Evolutionary conservation across 2,113 vertebrate genomes (phyloP), one percentile per base, ranked within the genome.

Genomic region (Aptenodytes patagonicus): DNA sequence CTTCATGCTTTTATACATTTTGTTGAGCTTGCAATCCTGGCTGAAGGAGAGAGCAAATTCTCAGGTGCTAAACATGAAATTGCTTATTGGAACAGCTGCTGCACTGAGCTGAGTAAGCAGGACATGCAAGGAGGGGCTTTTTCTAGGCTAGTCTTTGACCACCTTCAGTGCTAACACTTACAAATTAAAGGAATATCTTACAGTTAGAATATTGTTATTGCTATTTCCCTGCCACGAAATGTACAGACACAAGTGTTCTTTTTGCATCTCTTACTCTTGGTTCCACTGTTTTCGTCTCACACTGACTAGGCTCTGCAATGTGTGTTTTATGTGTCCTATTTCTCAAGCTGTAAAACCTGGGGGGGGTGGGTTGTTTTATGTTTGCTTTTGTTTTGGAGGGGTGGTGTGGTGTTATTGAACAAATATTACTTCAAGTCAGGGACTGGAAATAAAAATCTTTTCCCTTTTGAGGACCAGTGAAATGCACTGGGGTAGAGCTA

Each of bases 51-150:
- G 83, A 97, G 95, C 87, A 97, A 94, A 77, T 95, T 97, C 97
- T 98, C 98, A 98, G 98, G 98, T 98, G 95, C 89, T 96, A 85
- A 98, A 97, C 97, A 75, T 92, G 96, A 95, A 96, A 98, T 93
- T 97, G 97, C 97, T 98, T 97, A 97, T 97, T 97, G 97, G 96
- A 97, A 98, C 97, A 98, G 98, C 97, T 97, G 97, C 97, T 83
- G 93, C 87, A 82, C 90, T 93, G 87, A 92, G 98, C 98, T 98
- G 98, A 98, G 92, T 97, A 97, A 98, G 98, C 98, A 98, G 92
- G 95, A 96, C 83, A 34, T 29, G 64, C 81, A 92, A 89, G 83
- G 91, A 97, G 94, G 77, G 38, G 19, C 52, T 92, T 96, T 95
- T 92, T 64, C 89, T 46, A 73, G 57, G 54, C 70, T 89, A 64